Percentiles rank a stretch among this genome's conserved stretches.
These are phyloP conservation scores for Cladorhizidae sp. DNA, from an alignment of 37 sponge, comb jelly and placozoan genomes.

Conservation along the genomic window DNA sequence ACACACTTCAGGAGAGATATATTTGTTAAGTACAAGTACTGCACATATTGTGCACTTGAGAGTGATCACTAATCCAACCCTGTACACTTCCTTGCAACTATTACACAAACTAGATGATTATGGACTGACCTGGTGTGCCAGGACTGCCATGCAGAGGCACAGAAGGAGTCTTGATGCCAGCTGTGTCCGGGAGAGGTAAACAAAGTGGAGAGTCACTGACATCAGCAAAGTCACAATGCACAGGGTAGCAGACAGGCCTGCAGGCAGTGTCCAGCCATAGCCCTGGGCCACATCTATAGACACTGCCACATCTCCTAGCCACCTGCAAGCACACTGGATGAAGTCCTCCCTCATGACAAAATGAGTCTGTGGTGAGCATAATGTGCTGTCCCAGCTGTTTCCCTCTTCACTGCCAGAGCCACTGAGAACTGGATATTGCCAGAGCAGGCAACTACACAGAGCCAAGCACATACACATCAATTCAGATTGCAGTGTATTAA, in stretches of 20 bases:
- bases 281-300: constrained; percentile 17
- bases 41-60: neutral
- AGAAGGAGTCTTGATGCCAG: constrained; percentile 55
- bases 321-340: constrained; percentile 56
- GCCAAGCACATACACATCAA: neutral
- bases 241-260: constrained; percentile 48
- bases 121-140: constrained; percentile 52
- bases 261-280: constrained; percentile 71
- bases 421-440: constrained; percentile 24
- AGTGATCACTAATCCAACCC: neutral
- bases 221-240: constrained; percentile 51
- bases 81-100: neutral
- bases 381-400: constrained; percentile 16
- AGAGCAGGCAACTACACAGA: constrained; percentile 44
- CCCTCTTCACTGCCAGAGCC: neutral
- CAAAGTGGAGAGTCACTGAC: constrained; percentile 46
- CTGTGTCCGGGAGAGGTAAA: constrained; percentile 48
- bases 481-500: too few relatives aligned
- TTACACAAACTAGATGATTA: neutral
- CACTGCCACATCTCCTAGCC: constrained; percentile 67
- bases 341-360: constrained; percentile 39
- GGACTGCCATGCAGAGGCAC: constrained; percentile 44
- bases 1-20: too few relatives aligned
- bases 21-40: neutral
- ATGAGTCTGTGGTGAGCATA: constrained; percentile 6